phyloP scores from a whole-genome alignment of 2,113 vertebrate genomes.

The Chlorodrepanis virens region DNA sequence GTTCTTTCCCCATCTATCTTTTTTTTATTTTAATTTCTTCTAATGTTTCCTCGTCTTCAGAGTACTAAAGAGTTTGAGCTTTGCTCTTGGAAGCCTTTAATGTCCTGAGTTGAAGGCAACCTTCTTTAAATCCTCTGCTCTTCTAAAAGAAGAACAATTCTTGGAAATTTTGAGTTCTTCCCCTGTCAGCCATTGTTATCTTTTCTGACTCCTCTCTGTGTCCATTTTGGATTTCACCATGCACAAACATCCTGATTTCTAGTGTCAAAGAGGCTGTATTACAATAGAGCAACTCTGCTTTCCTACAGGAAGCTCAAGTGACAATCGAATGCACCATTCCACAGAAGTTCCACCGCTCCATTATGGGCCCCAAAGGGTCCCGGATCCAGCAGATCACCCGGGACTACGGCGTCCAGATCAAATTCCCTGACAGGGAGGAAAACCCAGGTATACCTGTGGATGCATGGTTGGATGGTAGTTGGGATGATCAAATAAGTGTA shows the following conservation, averaged over 20 bases:
- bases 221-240: neutral
- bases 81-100: neutral
- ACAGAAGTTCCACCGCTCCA: slow-evolving; percentile 94
- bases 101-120: neutral
- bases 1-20: neutral
- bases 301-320: slow-evolving; percentile 91
- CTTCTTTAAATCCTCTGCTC: neutral
- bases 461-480: neutral
- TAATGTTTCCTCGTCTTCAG: neutral
- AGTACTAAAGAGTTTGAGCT: neutral
- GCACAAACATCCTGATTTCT: neutral
- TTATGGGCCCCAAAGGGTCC: slow-evolving; percentile 97
- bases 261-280: neutral
- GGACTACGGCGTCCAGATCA: slow-evolving; percentile 93
- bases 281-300: neutral
- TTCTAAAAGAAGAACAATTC: neutral
- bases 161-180: neutral
- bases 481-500: neutral
- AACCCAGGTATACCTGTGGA: slow-evolving; percentile 64
- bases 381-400: slow-evolving; percentile 96
- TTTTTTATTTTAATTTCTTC: neutral
- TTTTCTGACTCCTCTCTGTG: neutral
- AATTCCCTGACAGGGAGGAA: slow-evolving; percentile 97
- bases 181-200: neutral
- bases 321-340: slow-evolving; percentile 91